Conservation (phyloP, 2,888 invertebrate genomes). For the Globia sparganii region DNA sequence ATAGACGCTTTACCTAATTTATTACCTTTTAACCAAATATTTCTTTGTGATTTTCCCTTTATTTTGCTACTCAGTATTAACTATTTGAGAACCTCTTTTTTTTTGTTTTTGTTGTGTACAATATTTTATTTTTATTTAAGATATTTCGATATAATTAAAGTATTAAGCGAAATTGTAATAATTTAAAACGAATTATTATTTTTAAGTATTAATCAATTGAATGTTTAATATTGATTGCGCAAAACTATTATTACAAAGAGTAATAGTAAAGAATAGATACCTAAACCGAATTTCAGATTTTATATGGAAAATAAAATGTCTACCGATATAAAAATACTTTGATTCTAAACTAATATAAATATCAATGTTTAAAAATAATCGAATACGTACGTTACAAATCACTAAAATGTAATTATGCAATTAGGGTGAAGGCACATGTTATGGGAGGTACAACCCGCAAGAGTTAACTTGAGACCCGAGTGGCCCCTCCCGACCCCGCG, state of each 20-base stretch:
- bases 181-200: conserved; percentile 26
- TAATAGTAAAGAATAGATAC: conserved; percentile 32
- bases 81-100: conserved; percentile 32
- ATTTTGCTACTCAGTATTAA: conserved; percentile 54
- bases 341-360: conserved; percentile 14
- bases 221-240: background rate
- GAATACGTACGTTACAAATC: conserved; percentile 12
- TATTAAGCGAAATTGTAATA: conserved; percentile 14
- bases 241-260: background rate
- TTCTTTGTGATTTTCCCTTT: conserved; percentile 28
- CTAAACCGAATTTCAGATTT: conserved; percentile 52
- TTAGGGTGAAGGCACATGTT: conserved; percentile 3
- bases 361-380: conserved; percentile 15
- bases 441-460: background rate
- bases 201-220: conserved; percentile 13
- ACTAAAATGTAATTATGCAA: background rate
- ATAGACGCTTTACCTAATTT: conserved; percentile 45
- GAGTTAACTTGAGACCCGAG: background rate
- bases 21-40: conserved; percentile 43
- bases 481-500: no score
- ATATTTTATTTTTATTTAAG: conserved; percentile 13
- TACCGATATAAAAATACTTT: conserved; percentile 26
- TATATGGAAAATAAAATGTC: conserved; percentile 30
- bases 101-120: conserved; percentile 16
- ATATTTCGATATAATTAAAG: conserved; percentile 26